These are phyloP conservation scores for Sepiola atlantica DNA, from an alignment of 2,888 invertebrate genomes.

Conservation along the genomic window DNA sequence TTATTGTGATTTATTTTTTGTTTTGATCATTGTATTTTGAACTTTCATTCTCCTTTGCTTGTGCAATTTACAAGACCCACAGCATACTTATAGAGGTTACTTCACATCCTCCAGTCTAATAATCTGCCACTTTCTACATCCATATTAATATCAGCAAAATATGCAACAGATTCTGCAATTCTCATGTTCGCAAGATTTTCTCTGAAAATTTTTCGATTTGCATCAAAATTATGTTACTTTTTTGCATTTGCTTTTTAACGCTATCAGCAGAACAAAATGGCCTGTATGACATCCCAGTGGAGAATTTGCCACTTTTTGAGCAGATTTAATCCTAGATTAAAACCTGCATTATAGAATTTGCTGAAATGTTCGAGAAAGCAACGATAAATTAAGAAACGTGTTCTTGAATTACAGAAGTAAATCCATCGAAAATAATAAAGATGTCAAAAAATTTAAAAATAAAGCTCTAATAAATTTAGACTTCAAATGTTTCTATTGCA, in stretches of 20 bases:
- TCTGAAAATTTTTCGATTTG: background rate
- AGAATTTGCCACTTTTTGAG: background rate
- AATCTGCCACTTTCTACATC: background rate
- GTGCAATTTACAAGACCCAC: too few species aligned
- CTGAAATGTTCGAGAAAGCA: background rate
- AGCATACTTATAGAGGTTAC: too few species aligned
- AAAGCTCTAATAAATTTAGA: background rate
- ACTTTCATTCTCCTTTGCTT: too few species aligned
- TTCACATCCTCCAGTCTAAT: background rate
- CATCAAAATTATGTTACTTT: background rate
- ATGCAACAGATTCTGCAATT: background rate
- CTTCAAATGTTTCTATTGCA: background rate
- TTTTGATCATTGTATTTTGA: too few species aligned
- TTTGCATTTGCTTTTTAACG: background rate
- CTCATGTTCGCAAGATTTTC: background rate
- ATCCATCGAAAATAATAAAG: background rate
- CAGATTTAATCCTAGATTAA: background rate
- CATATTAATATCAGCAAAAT: background rate
- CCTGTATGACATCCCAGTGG: background rate
- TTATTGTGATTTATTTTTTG: too few species aligned
- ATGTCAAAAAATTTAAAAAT: background rate
- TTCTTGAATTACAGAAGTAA: background rate
- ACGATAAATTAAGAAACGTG: background rate
- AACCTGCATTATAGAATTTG: background rate
- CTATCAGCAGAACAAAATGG: background rate